phyloP scores from a whole-genome alignment of 2,113 vertebrate genomes.

The Coptodon rendalli region DNA sequence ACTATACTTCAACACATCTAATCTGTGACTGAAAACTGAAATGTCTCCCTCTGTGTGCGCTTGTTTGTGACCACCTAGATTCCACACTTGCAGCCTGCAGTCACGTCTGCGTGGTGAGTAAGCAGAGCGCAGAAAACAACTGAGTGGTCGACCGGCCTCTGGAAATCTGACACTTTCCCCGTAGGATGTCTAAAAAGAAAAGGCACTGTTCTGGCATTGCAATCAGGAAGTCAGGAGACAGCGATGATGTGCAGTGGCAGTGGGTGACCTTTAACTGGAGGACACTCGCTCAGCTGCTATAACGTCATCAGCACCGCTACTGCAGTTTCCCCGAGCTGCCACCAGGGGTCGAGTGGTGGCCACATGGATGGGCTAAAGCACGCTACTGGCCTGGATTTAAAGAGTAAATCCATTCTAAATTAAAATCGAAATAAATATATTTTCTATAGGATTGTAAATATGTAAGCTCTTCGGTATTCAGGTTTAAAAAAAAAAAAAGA shows the following conservation, averaged over 20 bases:
- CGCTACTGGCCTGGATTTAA: conserved; percentile 29
- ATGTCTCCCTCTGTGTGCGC: neutral
- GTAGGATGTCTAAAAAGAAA: conserved; percentile 10
- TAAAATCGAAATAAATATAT: neutral
- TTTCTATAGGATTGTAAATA: neutral
- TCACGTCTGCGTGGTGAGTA: neutral
- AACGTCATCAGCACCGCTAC: conserved; percentile 36
- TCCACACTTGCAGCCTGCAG: neutral
- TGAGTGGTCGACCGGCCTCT: neutral
- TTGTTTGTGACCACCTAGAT: neutral
- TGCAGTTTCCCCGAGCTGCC: neutral
- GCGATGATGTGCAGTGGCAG: conserved; percentile 57
- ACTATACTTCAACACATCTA: neutral
- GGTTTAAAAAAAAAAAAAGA: rapidly evolving
- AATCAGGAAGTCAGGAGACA: conserved; percentile 45
- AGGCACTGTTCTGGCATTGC: conserved; percentile 13
- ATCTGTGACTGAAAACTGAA: neutral
- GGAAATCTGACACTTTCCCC: conserved; percentile 30
- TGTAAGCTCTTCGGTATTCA: neutral
- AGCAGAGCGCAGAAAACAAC: neutral
- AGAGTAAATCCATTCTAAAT: conserved; percentile 4
- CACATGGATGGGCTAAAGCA: neutral
- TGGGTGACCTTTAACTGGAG: conserved; percentile 64
- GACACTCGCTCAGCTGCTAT: conserved; percentile 54
- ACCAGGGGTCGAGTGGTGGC: conserved; percentile 16